A percentile compares a stretch with the other conserved stretches of the same genome.
These are phyloP conservation scores for Ceuthmochares aereus DNA, from an alignment of 2,113 vertebrate species.

Conservation along the genomic window DNA sequence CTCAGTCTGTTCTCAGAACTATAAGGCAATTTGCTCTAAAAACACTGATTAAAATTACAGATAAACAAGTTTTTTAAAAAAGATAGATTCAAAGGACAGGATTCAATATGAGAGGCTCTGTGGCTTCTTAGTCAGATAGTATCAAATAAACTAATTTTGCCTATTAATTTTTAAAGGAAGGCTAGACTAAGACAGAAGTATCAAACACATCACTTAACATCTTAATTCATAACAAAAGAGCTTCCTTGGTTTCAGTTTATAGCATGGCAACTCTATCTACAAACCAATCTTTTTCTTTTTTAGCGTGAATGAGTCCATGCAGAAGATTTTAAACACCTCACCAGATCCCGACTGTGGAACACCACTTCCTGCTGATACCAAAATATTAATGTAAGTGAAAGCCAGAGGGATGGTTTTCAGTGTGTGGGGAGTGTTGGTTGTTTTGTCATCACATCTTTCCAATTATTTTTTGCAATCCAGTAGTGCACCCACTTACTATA, in stretches of 20 bases:
- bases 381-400: background rate
- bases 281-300: background rate
- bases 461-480: background rate
- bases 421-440: background rate
- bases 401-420: background rate
- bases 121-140: background rate
- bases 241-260: background rate
- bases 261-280: background rate
- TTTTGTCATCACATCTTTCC: background rate
- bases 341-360: background rate
- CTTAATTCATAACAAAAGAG: background rate
- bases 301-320: background rate
- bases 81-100: background rate
- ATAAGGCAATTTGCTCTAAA: background rate
- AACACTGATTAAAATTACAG: background rate
- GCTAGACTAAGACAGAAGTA: background rate
- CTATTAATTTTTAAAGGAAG: background rate
- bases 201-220: background rate
- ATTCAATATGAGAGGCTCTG: background rate
- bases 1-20: background rate
- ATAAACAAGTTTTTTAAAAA: background rate
- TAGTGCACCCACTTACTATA: accelerated
- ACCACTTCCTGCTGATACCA: background rate
- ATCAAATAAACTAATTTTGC: accelerated
- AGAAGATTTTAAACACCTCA: background rate